A percentile compares a stretch with the other conserved stretches of the same genome.
These are phyloP conservation scores for Sorex araneus DNA, from an alignment of 2,113 vertebrate genomes.

Conservation along the genomic window DNA sequence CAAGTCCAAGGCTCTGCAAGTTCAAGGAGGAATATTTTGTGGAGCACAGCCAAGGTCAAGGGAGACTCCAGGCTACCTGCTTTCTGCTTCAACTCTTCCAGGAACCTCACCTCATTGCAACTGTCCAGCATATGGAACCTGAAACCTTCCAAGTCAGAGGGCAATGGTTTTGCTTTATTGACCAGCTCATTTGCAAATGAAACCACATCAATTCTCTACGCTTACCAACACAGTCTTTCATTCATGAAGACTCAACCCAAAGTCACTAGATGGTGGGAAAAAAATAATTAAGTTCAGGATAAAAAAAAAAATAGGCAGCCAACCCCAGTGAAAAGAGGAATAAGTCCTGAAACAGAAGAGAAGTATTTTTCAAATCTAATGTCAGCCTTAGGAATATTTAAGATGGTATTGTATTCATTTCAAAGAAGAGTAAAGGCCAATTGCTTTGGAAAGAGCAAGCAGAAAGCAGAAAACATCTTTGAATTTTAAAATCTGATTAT, in stretches of 20 bases:
- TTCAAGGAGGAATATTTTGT: not conserved
- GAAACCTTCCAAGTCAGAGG: not conserved
- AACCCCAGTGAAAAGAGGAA: not conserved
- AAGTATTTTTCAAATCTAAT: not conserved
- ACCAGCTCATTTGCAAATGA: not conserved
- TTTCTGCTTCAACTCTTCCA: not conserved
- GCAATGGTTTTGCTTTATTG: not conserved
- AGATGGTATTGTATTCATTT: too few species aligned
- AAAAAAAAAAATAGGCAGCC: not conserved
- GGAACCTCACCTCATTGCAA: not conserved
- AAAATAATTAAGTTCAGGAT: not conserved
- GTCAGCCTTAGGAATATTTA: not conserved
- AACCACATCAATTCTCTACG: conserved; percentile 38
- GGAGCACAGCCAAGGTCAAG: not conserved
- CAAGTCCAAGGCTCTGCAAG: not conserved
- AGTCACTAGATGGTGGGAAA: not conserved
- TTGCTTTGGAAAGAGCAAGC: not conserved
- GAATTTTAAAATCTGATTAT: too few species aligned
- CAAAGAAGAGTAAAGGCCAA: not conserved
- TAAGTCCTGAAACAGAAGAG: not conserved
- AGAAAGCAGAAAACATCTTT: not conserved
- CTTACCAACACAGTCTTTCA: not conserved
- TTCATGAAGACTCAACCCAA: conserved; percentile 12
- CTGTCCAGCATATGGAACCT: not conserved
- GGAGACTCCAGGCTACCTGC: too few species aligned